Conservation (phyloP, 1,140 invertebrate genomes). For the Pseudoatta argentina region DNA sequence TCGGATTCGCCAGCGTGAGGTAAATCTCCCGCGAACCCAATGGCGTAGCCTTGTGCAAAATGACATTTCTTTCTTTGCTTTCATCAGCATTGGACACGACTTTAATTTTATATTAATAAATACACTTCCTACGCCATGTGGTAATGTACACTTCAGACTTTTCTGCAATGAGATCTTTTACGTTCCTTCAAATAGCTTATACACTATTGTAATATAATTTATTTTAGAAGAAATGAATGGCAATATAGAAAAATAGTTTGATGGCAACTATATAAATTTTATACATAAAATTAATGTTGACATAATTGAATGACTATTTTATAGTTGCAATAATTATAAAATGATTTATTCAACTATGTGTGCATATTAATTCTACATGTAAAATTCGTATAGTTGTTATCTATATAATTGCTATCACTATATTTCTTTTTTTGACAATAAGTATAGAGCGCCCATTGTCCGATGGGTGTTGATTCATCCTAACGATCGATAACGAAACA, state of each 20-base stretch:
- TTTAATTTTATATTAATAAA: not conserved
- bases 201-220: no score
- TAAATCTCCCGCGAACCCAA: slow-evolving; percentile 67
- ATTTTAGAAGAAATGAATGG: no score
- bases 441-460: not conserved
- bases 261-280: no score
- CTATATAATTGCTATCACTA: no score
- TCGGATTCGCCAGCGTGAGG: slow-evolving; percentile 83
- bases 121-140: not conserved
- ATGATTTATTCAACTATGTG: no score
- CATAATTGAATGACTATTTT: no score
- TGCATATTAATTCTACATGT: no score
- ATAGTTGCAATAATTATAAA: no score
- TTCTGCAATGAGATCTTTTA: not conserved
- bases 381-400: no score
- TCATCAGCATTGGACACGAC: not conserved
- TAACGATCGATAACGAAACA: slow-evolving; percentile 5
- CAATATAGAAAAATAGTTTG: no score
- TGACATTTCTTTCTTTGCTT: not conserved
- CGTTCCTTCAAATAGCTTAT: not conserved
- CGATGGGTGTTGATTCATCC: slow-evolving; percentile 10
- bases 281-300: no score
- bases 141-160: not conserved
- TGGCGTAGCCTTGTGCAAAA: slow-evolving; percentile 1
- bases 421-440: no score